A percentile compares a stretch with the other conserved stretches of the same genome.
Evolutionary conservation across 2,113 vertebrate genomes (phyloP).

Genomic region (Archilochus colubris): DNA sequence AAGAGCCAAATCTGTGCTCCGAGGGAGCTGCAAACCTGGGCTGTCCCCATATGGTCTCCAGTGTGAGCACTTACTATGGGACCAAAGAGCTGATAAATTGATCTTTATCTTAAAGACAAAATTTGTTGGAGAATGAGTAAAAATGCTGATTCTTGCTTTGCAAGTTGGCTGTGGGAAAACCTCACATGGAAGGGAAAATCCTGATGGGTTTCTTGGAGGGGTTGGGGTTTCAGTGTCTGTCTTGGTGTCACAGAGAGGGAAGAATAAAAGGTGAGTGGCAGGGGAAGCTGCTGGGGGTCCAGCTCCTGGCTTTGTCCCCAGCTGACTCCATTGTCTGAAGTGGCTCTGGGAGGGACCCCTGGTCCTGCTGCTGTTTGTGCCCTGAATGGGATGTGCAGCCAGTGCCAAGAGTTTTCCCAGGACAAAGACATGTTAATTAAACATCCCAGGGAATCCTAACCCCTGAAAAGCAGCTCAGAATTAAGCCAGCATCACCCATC

Average conservation of each 20-base stretch:
- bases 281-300: rapidly evolving
- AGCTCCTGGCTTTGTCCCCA: background rate
- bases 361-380: background rate
- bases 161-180: background rate
- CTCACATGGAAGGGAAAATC: background rate
- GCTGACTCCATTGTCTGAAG: background rate
- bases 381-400: background rate
- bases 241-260: rapidly evolving
- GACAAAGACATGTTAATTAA: background rate
- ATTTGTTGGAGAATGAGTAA: background rate
- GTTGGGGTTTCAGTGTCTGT: background rate
- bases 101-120: background rate
- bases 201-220: background rate
- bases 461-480: background rate
- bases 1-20: background rate
- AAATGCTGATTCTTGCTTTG: background rate
- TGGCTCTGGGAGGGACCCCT: background rate
- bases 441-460: background rate
- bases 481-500: background rate
- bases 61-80: rapidly evolving
- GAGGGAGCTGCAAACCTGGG: background rate
- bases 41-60: background rate
- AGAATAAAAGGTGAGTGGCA: background rate
- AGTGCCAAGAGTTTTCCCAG: slow-evolving; percentile 20
- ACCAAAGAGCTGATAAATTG: background rate